Evolutionary conservation across 2,888 invertebrate genomes (phyloP), one percentile per base, ranked within the genome.

Genomic region (Abrostola triplasia): DNA sequence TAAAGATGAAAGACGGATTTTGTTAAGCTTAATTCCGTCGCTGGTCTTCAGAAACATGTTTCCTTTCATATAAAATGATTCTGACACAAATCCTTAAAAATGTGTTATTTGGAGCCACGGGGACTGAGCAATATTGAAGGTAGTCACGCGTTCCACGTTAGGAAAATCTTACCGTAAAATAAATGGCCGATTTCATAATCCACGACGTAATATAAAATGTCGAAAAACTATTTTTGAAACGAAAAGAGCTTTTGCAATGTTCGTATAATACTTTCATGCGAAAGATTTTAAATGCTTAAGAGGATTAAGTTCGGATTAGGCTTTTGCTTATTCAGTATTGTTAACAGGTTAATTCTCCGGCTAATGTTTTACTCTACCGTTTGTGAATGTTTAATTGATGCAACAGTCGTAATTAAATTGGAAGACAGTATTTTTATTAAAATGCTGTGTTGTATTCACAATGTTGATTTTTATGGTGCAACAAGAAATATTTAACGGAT

Each of bases 21-120:
- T 76, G 71, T 80, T 79, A 84, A 85, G 78, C 78, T 82, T 83
- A 85, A 85, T 86, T 84, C 79, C 75, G 69, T 77, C 84, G 82
- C 83, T 84, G 80, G 82, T 79, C 81, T 83, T 77, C 70, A 77
- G 82, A 86, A 87, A 88, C 83, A 86, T 87, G 85, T 85, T 84
- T 81, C 82, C 80, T 79, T 82, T 78, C 75, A 77, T 76, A 88
- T 85, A 87, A 87, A 88, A 86, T 83, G 86, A 84, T 85, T 81
- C 79, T 72, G 80, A 82, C 84, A 77, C 84, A 88, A 87, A 90
- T 88, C 88, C 88, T 87, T 85, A 88, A 90, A 88, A 87, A 88
- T 88, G 84, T 86, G 84, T 87, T 88, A 88, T 90, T 85, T 83
- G 84, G 82, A 83, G 76, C 57, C 77, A 75, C 71, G 76, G 65